A percentile compares a stretch with the other conserved stretches of the same genome.
phyloP scores from a whole-genome alignment of 2,797 vertebrate species.

The Hydrophis major region DNA sequence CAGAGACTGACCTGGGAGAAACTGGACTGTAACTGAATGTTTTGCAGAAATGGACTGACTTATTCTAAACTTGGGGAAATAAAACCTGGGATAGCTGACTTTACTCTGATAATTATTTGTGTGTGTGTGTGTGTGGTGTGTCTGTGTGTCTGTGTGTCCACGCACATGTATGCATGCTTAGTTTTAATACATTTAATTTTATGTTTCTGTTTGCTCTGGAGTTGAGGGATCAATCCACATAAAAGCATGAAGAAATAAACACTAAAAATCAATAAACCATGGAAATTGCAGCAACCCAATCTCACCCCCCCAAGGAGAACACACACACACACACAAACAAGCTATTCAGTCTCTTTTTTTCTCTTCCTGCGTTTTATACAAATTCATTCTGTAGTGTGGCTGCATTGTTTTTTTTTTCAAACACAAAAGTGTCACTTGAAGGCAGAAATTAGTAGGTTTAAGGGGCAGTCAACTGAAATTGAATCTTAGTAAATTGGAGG shows the following conservation, averaged over 20 bases:
- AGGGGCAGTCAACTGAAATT: not conserved
- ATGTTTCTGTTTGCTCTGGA: not conserved
- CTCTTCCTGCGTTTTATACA: not conserved
- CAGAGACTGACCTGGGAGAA: not conserved
- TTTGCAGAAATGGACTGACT: not conserved
- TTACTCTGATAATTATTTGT: not conserved
- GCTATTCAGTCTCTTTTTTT: not conserved
- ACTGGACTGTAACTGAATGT: not conserved
- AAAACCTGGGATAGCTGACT: not conserved
- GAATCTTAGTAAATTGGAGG: not conserved
- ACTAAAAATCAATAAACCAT: not conserved
- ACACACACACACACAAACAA: not conserved
- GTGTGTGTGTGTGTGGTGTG: not conserved
- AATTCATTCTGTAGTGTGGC: not conserved
- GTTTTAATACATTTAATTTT: not conserved
- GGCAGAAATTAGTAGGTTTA: not conserved
- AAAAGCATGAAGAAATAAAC: not conserved
- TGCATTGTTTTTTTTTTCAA: not conserved
- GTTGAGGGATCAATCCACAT: not conserved
- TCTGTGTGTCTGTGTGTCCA: rapidly evolving
- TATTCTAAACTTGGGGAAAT: not conserved
- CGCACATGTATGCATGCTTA: not conserved
- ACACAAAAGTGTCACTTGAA: not conserved
- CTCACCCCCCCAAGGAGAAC: not conserved
- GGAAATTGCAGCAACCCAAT: not conserved